Base-by-base conservation (phyloP, 2,888 invertebrate species). In the Blastobasis lacticolella region DNA sequence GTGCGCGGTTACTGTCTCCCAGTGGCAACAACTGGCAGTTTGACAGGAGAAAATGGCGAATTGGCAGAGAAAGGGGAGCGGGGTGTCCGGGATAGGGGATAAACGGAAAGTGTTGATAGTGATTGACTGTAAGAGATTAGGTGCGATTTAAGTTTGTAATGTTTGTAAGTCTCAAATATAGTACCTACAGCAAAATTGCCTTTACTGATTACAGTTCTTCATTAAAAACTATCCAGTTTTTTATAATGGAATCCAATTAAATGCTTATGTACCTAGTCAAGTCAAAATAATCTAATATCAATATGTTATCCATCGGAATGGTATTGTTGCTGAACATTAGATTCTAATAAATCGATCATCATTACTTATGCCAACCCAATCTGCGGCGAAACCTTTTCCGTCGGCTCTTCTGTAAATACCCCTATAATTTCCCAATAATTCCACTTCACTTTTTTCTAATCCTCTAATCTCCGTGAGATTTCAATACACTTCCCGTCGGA, bases 371-470 rank as follows among this genome's bases (percentile, higher is more conserved):
- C 69, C 64, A 73, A 64, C 67, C 67, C 61, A 65, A 61, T 58
- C 57, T 23, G 59, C 60, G 60, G 60, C 62, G 37, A 69, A 65
- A 57, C 59, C 63, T 59, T 63, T 64, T 59, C 55, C 59, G 61
- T 66, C 73, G 71, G 70, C 71, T 64, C 61, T 63, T 62, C 70
- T 67, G 64, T 62, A 60, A 72, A 66, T 66, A 71, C 71, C 70
- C 73, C 73, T 78, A 75, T 81, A 82, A 83, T 83, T 81, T 78
- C 71, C 79, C 78, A 75, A 78, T 84, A 81, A 81, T 78, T 72
- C 82, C 81, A 83, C 82, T 81, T 75, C 69, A 81, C 69, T 75
- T 81, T 81, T 79, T 84, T 78, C 65, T 70, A 71, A 78, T 71
- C 70, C 61, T 52, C 54, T 78, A 81, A 86, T 84, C 83, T 73